Conservation (phyloP, 2,113 vertebrate species). For the Vidua chalybeata region DNA sequence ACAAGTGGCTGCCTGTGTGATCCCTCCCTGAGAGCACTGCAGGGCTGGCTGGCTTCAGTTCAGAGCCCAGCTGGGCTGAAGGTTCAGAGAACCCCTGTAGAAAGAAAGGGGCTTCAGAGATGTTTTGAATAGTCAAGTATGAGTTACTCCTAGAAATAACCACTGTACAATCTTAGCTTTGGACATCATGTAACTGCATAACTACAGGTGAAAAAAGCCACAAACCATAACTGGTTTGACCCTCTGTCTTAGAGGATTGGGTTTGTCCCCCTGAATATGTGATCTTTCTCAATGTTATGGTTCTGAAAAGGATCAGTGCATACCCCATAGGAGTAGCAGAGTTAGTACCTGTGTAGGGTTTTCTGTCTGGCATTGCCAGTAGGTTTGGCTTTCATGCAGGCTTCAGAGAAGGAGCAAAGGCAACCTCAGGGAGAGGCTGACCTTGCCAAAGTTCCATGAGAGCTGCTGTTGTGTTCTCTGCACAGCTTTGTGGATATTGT, state of each 20-base stretch:
- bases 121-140: background rate
- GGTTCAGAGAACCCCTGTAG: background rate
- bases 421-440: background rate
- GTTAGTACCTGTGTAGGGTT: background rate
- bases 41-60: background rate
- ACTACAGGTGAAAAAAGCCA: background rate
- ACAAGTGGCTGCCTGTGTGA: background rate
- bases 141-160: background rate
- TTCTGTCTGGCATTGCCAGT: background rate
- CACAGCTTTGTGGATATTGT: background rate
- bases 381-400: background rate
- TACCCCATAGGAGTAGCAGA: background rate
- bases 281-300: background rate
- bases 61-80: background rate
- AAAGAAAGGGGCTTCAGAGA: background rate
- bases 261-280: background rate
- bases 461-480: background rate
- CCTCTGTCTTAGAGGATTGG: background rate
- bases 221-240: background rate
- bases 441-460: background rate
- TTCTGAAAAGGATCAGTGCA: background rate
- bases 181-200: background rate
- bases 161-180: background rate
- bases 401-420: background rate
- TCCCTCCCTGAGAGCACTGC: background rate